Percentiles rank a stretch among this genome's conserved stretches.
phyloP scores from a whole-genome alignment of 2,888 invertebrate genomes.

The Ophion ventricosus region DNA sequence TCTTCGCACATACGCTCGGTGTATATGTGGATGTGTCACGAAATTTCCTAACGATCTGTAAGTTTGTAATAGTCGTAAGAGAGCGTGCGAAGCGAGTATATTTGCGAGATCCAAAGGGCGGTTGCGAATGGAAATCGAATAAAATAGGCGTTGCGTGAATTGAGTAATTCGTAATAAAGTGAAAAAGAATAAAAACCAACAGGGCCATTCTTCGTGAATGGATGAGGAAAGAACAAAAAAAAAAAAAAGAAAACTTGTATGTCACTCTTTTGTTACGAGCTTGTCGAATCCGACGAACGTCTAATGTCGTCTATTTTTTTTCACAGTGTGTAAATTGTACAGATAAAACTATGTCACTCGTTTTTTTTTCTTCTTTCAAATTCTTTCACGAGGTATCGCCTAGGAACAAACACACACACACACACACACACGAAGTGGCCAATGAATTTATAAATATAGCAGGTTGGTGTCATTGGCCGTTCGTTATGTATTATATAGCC shows the following conservation, averaged over 20 bases:
- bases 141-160: slow-evolving; percentile 63
- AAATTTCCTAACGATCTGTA: slow-evolving; percentile 8
- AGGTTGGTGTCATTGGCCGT: slow-evolving; percentile 68
- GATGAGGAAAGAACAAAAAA: slow-evolving; percentile 9
- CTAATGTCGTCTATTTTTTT: slow-evolving; percentile 16
- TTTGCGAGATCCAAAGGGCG: slow-evolving; percentile 50
- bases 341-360: neutral
- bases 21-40: slow-evolving; percentile 9
- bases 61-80: neutral
- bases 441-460: slow-evolving; percentile 68
- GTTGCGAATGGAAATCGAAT: slow-evolving; percentile 36
- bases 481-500: slow-evolving; percentile 70
- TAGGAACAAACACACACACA: slow-evolving; percentile 13
- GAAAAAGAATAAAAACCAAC: slow-evolving; percentile 35
- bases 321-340: neutral
- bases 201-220: slow-evolving; percentile 29
- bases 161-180: slow-evolving; percentile 57
- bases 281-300: slow-evolving; percentile 2
- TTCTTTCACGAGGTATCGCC: slow-evolving; percentile 42
- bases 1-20: slow-evolving; percentile 24
- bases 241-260: neutral
- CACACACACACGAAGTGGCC: slow-evolving; percentile 50
- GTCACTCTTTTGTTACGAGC: slow-evolving; percentile 4
- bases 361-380: slow-evolving; percentile 1
- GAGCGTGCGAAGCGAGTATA: slow-evolving; percentile 19